Base-by-base conservation (phyloP, 2,113 vertebrate genomes). In the Myxocyprinus asiaticus region DNA sequence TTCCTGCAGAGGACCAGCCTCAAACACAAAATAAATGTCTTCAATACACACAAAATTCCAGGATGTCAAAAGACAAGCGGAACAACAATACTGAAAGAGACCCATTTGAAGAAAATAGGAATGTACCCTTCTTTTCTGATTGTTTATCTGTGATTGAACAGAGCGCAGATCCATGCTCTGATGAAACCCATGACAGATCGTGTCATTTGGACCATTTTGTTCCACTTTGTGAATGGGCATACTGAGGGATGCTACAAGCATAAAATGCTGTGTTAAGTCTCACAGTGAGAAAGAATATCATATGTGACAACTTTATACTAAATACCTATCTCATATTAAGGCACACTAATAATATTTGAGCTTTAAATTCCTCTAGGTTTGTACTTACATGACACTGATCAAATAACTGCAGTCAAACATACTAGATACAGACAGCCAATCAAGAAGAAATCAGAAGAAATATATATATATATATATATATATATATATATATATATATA, bases 201-300 rank as follows among this genome's bases (percentile, higher is more conserved):
- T 81, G 59, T 78, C 75, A 84, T 84, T 78, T 81, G 42, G 77
- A 69, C 50, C 44, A 45, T 70, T 84, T 79, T 58, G 50, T 58
- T 70, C 62, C 61, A 79, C 65, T 78, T 8, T 63, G 70, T 70
- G 74, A 80, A 76, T 67, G 43, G 22, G 44, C 12, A 53, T 44
- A 48, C 33, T 48, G 62, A 67, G 12, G 48, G 50, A 63, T 4
- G 63, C 67, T n/a, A 55, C 75, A 81, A 78, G 66, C 6, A 63
- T 6, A 22, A 71, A 71, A 55, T 6, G 8, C 55, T 56, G 58
- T 68, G 70, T 74, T 73, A 63, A 77, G 56, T 75, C 69, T 15
- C 55, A 48, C 58, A 56, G 44, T 74, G 56, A 58, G 47, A 70
- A 59, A 44, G 22, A 55, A 61, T 64, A 74, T 76, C 55, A 15